Conservation (phyloP, 2,888 invertebrate species). For the Lasioglossum vierecki region DNA sequence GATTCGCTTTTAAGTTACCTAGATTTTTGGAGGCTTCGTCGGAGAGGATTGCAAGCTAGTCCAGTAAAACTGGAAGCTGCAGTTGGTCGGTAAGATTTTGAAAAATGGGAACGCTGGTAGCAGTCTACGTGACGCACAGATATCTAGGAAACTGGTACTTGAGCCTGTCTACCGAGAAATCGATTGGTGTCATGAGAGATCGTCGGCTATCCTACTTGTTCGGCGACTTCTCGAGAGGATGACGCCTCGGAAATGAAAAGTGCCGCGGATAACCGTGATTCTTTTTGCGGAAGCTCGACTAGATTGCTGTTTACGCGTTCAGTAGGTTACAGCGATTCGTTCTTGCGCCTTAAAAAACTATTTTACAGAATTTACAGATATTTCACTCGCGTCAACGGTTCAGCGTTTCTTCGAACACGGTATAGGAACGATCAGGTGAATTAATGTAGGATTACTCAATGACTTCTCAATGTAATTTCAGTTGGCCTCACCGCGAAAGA, state of each 20-base stretch:
- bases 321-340: background rate
- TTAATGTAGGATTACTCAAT: constrained; percentile 19
- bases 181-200: constrained; percentile 74
- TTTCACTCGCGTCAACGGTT: background rate
- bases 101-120: background rate
- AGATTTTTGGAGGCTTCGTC: background rate
- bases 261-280: constrained; percentile 15
- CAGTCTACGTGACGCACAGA: background rate
- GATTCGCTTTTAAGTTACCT: background rate
- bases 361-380: background rate
- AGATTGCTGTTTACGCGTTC: background rate
- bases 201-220: constrained; percentile 33
- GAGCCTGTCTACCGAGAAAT: constrained; percentile 67
- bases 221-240: background rate
- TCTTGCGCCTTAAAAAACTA: background rate
- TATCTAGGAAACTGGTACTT: constrained; percentile 12
- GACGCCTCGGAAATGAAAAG: constrained; percentile 20
- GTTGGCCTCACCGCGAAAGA: constrained; percentile 46
- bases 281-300: background rate
- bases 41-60: background rate
- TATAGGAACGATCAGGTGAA: background rate
- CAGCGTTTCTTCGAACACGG: background rate
- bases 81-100: background rate
- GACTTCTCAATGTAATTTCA: constrained; percentile 47
- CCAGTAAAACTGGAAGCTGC: background rate